Evolutionary conservation across 2,797 vertebrate genomes (phyloP).

Genomic region (Enteromius afrohamiltoni): DNA sequence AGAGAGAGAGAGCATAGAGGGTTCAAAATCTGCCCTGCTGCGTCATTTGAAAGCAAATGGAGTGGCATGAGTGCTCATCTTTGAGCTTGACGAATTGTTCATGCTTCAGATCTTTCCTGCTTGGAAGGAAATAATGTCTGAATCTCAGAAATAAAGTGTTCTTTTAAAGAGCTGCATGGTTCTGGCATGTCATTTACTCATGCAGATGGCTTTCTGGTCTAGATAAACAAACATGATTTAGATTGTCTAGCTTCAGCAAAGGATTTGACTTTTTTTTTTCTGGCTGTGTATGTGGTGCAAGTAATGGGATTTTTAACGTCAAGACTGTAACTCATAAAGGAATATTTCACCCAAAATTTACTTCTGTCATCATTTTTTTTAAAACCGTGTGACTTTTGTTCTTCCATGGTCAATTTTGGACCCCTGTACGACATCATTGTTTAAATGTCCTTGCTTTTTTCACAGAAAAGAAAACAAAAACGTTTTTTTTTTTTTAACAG

Average conservation of each 20-base stretch:
- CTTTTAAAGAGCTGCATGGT: conserved; percentile 18
- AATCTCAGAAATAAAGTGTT: neutral
- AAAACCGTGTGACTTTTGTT: neutral
- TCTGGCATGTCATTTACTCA: conserved; percentile 21
- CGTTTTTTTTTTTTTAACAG: neutral
- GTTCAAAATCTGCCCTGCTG: neutral
- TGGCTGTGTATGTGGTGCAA: conserved; percentile 6
- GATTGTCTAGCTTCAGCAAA: conserved; percentile 38
- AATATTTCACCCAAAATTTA: neutral
- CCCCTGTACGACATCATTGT: neutral
- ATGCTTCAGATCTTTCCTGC: conserved; percentile 6
- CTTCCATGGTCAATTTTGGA: neutral
- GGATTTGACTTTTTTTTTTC: neutral
- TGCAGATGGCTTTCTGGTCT: conserved; percentile 48
- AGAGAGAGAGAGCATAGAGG: neutral
- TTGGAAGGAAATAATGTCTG: neutral
- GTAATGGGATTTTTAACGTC: neutral
- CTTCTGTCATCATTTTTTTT: conserved; percentile 1
- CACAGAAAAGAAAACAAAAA: neutral
- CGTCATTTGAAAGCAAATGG: neutral
- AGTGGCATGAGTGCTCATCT: neutral
- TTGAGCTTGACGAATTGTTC: neutral
- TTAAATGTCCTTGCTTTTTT: neutral
- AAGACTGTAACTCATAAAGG: neutral
- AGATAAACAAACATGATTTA: conserved; percentile 63